A percentile compares a stretch with the other conserved stretches of the same genome.
Evolutionary conservation across 1,140 invertebrate species (phyloP).

Genomic region (Pachypsylla venusta): DNA sequence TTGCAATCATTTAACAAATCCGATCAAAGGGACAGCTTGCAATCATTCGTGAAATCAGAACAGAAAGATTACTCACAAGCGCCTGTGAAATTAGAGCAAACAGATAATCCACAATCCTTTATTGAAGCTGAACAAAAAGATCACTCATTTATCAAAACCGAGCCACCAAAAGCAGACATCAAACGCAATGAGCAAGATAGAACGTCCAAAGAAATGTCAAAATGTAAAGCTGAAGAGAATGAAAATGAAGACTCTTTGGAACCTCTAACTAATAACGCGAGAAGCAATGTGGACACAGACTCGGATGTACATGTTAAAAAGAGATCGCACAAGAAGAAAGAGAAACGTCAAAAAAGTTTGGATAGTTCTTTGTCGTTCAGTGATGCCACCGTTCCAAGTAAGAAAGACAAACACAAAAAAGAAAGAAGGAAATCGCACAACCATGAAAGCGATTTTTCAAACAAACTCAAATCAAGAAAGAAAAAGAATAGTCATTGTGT

Average conservation of each 20-base stretch:
- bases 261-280: conserved; percentile 26
- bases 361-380: conserved; percentile 24
- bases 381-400: conserved; percentile 43
- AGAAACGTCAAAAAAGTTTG: conserved; percentile 53
- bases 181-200: background rate
- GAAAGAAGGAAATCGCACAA: conserved; percentile 33
- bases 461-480: conserved; percentile 13
- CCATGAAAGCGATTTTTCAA: conserved; percentile 10
- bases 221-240: background rate
- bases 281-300: conserved; percentile 19
- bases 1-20: no score
- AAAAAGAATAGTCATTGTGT: conserved; percentile 23
- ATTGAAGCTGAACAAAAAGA: no score
- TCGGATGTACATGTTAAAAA: conserved; percentile 32
- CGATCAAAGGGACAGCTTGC: no score
- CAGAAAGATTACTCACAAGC: no score
- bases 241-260: conserved; percentile 26
- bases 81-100: no score
- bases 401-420: conserved; percentile 39
- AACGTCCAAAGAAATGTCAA: background rate
- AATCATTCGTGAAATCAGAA: no score
- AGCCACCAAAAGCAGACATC: conserved; percentile 21
- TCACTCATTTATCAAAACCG: conserved; percentile 37
- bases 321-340: conserved; percentile 65
- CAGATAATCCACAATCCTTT: no score